phyloP scores from a whole-genome alignment of 1,140 invertebrate species.

The Pseudomyrmex gracilis region DNA sequence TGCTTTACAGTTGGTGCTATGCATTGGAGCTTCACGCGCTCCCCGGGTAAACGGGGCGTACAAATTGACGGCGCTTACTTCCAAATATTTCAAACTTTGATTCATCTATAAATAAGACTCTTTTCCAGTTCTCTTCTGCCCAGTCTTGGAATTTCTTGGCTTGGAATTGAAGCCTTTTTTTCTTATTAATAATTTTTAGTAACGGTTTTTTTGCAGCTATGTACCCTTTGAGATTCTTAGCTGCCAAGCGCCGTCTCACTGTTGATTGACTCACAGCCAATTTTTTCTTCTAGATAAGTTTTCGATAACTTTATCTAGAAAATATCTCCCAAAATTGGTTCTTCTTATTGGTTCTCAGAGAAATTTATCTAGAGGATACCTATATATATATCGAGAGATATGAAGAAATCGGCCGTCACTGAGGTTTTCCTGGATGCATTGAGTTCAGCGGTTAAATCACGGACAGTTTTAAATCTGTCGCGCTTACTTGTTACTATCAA shows the following conservation, averaged over 20 bases:
- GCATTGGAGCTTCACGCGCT: conserved; percentile 64
- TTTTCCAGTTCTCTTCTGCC: conserved; percentile 63
- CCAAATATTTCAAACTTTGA: conserved; percentile 74
- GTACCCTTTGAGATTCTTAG: conserved; percentile 24
- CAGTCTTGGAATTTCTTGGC: conserved; percentile 63
- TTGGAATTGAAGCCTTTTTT: conserved; percentile 65
- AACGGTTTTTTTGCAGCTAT: conserved; percentile 63
- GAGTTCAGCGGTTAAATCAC: not conserved
- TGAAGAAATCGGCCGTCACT: too few species aligned
- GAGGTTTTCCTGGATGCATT: conserved; percentile 3
- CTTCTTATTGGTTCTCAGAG: too few species aligned
- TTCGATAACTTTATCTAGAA: too few species aligned
- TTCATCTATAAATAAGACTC: conserved; percentile 70
- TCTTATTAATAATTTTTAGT: conserved; percentile 62
- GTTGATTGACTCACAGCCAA: conserved; percentile 55
- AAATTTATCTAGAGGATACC: too few species aligned
- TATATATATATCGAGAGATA: too few species aligned
- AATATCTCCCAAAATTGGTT: too few species aligned
- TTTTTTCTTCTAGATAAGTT: too few species aligned
- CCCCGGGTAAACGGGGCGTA: conserved; percentile 62
- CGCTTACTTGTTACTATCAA: not conserved
- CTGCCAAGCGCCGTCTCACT: conserved; percentile 27
- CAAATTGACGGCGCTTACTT: conserved; percentile 51
- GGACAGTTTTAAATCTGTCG: conserved; percentile 17
- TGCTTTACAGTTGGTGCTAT: conserved; percentile 73